Evolutionary conservation across 2,113 vertebrate species (phyloP).

Genomic region (Ifrita kowaldi): DNA sequence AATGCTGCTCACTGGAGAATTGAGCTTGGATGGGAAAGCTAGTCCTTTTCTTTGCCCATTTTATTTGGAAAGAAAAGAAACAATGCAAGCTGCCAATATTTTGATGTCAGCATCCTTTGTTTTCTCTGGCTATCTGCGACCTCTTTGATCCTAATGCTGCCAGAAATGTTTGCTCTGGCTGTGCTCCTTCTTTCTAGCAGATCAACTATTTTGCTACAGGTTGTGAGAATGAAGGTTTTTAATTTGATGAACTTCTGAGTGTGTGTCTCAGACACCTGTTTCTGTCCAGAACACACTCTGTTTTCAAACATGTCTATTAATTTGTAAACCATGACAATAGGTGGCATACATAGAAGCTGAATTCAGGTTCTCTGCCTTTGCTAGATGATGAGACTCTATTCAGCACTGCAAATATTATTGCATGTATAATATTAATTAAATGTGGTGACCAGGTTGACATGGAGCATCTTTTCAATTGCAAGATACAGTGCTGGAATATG

Average conservation of each 20-base stretch:
- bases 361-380: neutral
- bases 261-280: neutral
- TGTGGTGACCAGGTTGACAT: neutral
- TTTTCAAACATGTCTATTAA: neutral
- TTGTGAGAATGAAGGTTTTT: neutral
- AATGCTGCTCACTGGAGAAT: constrained; percentile 35
- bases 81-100: constrained; percentile 50
- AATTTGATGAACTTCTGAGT: neutral
- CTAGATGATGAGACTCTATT: neutral
- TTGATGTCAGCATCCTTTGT: constrained; percentile 58
- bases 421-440: neutral
- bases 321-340: neutral
- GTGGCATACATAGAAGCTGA: neutral
- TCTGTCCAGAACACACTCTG: neutral
- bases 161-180: constrained; percentile 37
- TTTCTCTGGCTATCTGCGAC: constrained; percentile 49
- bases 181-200: neutral
- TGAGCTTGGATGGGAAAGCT: constrained; percentile 29
- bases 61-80: constrained; percentile 58
- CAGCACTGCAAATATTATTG: neutral
- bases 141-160: constrained; percentile 36
- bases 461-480: neutral
- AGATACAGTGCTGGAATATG: neutral
- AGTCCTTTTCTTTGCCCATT: constrained; percentile 33
- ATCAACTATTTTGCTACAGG: neutral